Base-by-base conservation (phyloP, 1,140 invertebrate genomes). In the Dolichoris vasculosae region DNA sequence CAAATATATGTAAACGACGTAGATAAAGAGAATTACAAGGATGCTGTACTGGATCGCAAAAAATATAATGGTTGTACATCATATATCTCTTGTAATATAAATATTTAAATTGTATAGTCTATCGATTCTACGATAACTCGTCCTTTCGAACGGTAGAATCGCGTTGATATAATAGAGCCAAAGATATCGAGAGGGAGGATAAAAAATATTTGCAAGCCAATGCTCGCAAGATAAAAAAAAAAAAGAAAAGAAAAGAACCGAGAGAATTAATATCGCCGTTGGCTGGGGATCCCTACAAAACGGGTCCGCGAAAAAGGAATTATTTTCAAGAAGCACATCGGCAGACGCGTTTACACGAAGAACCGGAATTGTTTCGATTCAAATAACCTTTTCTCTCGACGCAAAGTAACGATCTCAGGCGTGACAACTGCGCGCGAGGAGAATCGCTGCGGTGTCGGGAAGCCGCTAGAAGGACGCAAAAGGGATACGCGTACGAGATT, bases 341-440 rank as follows among this genome's bases (percentile, higher is more conserved):
- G n/a, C 64, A n/a, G 55, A 15, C 26, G 71, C 35, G 40, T 59
- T 30, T 32, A 35, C 40, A 64, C 67, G 59, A 46, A 67, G 59
- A 79, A 78, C 55, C 71, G 59, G 81, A 85, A 87, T 83, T 87
- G 48, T 67, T 84, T 83, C 76, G 77, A 83, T 71, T 77, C 82
- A 71, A 83, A 82, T 69, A 67, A 55, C 48, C 51, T 63, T 69
- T 63, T 79, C 71, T 40, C 64, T 8, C n/a, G 38, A 4, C n/a
- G 26, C 43, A 55, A 55, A 43, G 69, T 38, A 59, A 77, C 81
- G 59, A 79, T 43, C 59, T 83, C 46, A 32, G 1, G n/a, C 79
- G 59, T 17, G 69, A 30, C 11, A 80, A 26, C 51, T 55, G 51
- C 51, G 51, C 15, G 51, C 51, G 51, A 59, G 43, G 79, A 48